Percentiles rank a stretch among this genome's conserved stretches.
These are phyloP conservation scores for Tetranychus piercei DNA, from an alignment of 2,888 invertebrate genomes.

Conservation along the genomic window DNA sequence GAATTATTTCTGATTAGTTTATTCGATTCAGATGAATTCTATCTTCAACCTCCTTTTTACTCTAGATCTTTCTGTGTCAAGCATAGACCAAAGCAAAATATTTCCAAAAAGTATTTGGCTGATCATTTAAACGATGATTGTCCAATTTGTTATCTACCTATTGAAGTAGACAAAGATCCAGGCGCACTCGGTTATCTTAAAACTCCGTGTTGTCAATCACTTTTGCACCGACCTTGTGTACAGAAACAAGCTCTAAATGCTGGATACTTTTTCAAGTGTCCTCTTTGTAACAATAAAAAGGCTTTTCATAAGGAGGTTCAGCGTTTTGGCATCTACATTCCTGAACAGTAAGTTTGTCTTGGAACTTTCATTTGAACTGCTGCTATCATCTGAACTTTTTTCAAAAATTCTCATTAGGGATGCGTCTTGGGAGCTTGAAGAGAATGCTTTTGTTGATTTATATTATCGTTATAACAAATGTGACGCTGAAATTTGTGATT, in stretches of 20 bases:
- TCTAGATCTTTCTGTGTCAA: constrained; percentile 34
- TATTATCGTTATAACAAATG: constrained; percentile 45
- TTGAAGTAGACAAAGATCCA: constrained; percentile 35
- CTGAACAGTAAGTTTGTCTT: constrained; percentile 46
- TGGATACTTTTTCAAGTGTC: constrained; percentile 67
- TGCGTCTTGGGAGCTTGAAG: constrained; percentile 61
- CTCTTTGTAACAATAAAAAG: constrained; percentile 51
- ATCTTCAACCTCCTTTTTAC: not conserved
- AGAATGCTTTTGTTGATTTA: constrained; percentile 54
- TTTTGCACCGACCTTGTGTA: constrained; percentile 50
- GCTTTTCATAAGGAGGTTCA: constrained; percentile 45
- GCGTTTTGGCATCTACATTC: constrained; percentile 53
- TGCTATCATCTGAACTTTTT: not conserved
- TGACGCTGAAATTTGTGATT: constrained; percentile 42
- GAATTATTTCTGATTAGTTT: not conserved
- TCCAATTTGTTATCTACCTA: constrained; percentile 48
- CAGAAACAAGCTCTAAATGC: constrained; percentile 52
- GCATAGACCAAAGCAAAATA: constrained; percentile 40
- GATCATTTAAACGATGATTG: constrained; percentile 36
- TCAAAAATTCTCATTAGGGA: constrained; percentile 40
- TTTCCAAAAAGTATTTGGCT: constrained; percentile 31
- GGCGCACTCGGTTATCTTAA: constrained; percentile 37
- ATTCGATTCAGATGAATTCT: not conserved
- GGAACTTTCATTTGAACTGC: not conserved
- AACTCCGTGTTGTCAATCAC: constrained; percentile 1